Percentiles rank a stretch among this genome's conserved stretches.
Evolutionary conservation across 2,888 invertebrate species (phyloP).

Genomic region (Stenoptilia bipunctidactyla): DNA sequence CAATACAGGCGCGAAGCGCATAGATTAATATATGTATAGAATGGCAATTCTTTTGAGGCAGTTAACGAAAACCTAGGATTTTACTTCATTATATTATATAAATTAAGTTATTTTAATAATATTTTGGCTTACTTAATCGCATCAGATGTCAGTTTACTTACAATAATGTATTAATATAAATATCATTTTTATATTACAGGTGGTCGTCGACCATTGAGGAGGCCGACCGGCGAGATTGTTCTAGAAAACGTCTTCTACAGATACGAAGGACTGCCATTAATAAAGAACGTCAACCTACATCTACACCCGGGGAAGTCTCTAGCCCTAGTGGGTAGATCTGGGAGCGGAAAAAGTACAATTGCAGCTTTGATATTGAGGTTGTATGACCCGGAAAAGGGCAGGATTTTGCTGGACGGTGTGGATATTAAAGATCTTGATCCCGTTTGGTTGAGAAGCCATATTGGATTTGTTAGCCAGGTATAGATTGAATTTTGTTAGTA

Average conservation of each 20-base stretch:
- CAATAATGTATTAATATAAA: too few species aligned
- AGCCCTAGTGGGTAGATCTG: conserved; percentile 90
- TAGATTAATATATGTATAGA: too few species aligned
- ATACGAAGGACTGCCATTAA: conserved; percentile 73
- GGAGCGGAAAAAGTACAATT: conserved; percentile 95
- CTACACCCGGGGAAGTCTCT: conserved; percentile 79
- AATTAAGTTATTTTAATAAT: too few species aligned
- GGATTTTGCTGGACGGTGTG: conserved; percentile 80
- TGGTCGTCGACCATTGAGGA: conserved; percentile 66
- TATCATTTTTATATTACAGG: conserved; percentile 62
- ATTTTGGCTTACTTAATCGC: too few species aligned
- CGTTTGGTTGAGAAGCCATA: conserved; percentile 85
- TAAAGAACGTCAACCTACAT: conserved; percentile 76
- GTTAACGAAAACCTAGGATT: too few species aligned
- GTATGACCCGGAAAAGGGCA: conserved; percentile 85
- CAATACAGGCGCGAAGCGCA: too few species aligned
- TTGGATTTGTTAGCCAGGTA: conserved; percentile 92
- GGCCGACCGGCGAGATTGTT: conserved; percentile 77
- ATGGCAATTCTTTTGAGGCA: too few species aligned
- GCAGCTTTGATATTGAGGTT: conserved; percentile 85
- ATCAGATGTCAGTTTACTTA: too few species aligned
- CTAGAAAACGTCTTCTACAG: conserved; percentile 81
- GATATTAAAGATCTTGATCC: conserved; percentile 84
- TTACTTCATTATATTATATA: too few species aligned
- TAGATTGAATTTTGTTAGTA: too few species aligned